Conservation (phyloP, 2,888 invertebrate species). For the Dryomyza anilis region DNA sequence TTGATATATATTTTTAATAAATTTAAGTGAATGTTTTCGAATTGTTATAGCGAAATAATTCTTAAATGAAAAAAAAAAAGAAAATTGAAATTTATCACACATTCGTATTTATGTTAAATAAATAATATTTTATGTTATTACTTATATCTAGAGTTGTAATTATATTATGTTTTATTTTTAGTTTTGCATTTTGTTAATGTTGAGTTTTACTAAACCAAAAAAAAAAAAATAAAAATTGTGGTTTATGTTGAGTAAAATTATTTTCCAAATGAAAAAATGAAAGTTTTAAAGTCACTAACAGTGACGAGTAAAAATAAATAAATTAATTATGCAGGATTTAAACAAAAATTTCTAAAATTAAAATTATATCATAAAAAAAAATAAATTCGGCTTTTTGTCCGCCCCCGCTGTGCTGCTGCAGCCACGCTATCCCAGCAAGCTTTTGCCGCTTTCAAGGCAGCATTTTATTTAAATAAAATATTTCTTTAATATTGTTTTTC, state of each 20-base stretch:
- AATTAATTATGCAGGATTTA: too few species aligned
- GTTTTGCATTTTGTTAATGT: slow-evolving; percentile 12
- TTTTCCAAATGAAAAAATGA: too few species aligned
- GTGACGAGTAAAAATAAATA: too few species aligned
- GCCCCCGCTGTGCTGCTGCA: neutral
- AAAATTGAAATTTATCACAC: slow-evolving; percentile 35
- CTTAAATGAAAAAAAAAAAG: slow-evolving; percentile 17
- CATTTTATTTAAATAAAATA: neutral
- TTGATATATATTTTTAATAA: slow-evolving; percentile 7
- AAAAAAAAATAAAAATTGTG: neutral
- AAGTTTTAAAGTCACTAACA: too few species aligned
- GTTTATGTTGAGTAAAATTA: neutral
- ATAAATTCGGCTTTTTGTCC: too few species aligned
- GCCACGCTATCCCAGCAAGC: neutral
- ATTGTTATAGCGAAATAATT: slow-evolving; percentile 17
- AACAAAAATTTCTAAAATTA: too few species aligned
- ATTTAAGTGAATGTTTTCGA: slow-evolving; percentile 21
- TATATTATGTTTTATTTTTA: neutral
- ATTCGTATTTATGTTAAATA: slow-evolving; percentile 36
- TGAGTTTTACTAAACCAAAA: neutral
- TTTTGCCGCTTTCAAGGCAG: slow-evolving; percentile 1
- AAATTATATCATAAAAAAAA: too few species aligned
- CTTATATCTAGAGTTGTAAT: slow-evolving; percentile 11
- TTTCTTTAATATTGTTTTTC: neutral
- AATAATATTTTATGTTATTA: slow-evolving; percentile 3